Evolutionary conservation across 2,888 invertebrate genomes (phyloP), one percentile per base, ranked within the genome.

Genomic region (Dicranocentrus wangi): DNA sequence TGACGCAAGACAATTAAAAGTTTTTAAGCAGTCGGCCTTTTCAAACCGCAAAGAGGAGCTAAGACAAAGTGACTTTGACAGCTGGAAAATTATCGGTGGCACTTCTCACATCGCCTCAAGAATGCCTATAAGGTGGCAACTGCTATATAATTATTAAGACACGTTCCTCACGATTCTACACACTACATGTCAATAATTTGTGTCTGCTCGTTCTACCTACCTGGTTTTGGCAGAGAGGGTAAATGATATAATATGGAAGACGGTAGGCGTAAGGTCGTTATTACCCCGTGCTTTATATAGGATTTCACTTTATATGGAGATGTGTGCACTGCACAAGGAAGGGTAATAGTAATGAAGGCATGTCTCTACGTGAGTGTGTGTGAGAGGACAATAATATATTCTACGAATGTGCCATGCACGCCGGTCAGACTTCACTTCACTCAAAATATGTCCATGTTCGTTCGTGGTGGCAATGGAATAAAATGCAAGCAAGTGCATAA

Each of bases 81-180:
- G 73, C 80, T 73, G 80, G 69, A 81, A 75, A 81, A 81, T 81
- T 81, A 75, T 63, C 73, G 73, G 80, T 73, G 73, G 80, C 80
- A 75, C 73, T 81, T 75, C 68, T 69, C 32, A 53, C 70, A 61
- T 69, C 47, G 43, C 68, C 61, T 19, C 55, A 23, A 63, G 60
- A 71, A 23, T 23, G 21, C 32, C 2, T 5, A 47, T 19, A 42
- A 69, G 80, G 66, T 66, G 75, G 75, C 53, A 75, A 65, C n/a
- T 58, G 47, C 17, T 10, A 32, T 68, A 63, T 81, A 81, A 80
- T 81, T 81, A 81, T 43, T 17, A 70, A 81, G 75, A 69, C 81
- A 75, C 81, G 75, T 81, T 75, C 81, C 53, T 71, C 81, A 81
- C 75, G 69, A 66, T 42, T 60, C 28, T 32, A 55, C 32, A 47